Evolutionary conservation across 2,888 invertebrate genomes (phyloP), one percentile per base, ranked within the genome.

Genomic region (Petrophora chlorosata): DNA sequence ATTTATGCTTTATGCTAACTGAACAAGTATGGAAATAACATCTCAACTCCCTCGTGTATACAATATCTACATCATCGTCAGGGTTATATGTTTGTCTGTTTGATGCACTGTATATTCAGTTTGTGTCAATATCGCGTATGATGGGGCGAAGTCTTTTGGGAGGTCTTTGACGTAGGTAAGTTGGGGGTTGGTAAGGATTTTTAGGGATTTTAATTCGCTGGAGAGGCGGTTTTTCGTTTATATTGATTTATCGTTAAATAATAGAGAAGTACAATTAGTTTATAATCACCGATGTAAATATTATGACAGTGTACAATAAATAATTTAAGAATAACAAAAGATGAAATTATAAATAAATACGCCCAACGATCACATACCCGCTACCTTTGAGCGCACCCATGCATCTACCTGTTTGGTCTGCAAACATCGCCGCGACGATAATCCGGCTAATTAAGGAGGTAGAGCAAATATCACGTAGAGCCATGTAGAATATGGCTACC

Each of bases 371-470:
- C n/a, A n/a, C n/a, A n/a, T n/a, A n/a, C n/a, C n/a, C n/a, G n/a
- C n/a, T n/a, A n/a, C n/a, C n/a, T n/a, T n/a, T n/a, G n/a, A n/a
- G n/a, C n/a, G n/a, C 3, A 9, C 3, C 0, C 25, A 10, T 8
- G 3, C 25, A 23, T 10, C 16, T 5, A 26, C 3, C 3, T 49
- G 19, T 50, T 44, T 50, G 43, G 10, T n/a, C 23, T 46, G 52
- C 77, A 78, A 75, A 82, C 73, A 68, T n/a, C 40, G 51, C 49
- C 59, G 67, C 63, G 67, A 71, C 67, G 79, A 82, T 81, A 77
- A 79, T 73, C 62, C 68, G 61, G 62, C 73, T 82, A 82, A 83
- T 83, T 82, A 82, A 79, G 81, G 67, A 73, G 68, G 50, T 8
- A 25, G 25, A 15, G 70, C 79, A 82, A 82, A 81, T 61, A 79